phyloP scores from a whole-genome alignment of 2,113 vertebrate species.

The Aphelocoma coerulescens region DNA sequence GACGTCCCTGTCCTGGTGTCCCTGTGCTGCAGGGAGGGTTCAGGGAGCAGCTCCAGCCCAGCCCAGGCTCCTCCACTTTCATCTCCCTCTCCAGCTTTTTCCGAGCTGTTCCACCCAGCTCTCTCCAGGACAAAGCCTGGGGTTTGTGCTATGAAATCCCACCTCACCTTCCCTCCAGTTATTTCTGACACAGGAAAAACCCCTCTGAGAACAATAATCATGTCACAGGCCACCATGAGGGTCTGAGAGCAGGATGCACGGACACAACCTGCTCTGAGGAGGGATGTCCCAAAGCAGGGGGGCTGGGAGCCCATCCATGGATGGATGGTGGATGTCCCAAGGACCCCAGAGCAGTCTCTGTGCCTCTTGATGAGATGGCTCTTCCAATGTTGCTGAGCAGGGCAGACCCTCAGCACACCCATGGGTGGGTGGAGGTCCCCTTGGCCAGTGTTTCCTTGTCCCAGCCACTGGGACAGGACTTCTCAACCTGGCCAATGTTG shows the following conservation, averaged over 20 bases:
- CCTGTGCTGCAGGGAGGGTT: background rate
- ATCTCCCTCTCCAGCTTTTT: background rate
- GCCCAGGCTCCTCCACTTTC: background rate
- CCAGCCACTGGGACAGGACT: background rate
- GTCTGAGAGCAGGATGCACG: background rate
- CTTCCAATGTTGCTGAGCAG: background rate
- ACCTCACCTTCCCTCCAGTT: background rate
- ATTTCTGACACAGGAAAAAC: background rate
- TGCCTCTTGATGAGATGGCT: background rate
- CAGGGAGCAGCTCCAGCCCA: background rate
- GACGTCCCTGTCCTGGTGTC: background rate
- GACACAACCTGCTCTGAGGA: background rate
- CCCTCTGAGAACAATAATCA: background rate
- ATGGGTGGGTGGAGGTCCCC: background rate
- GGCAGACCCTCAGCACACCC: background rate
- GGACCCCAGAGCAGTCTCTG: background rate
- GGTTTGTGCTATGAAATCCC: background rate
- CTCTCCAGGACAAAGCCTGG: background rate
- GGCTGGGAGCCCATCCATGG: background rate
- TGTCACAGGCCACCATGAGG: accelerated
- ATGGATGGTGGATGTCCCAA: background rate
- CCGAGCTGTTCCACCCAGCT: background rate
- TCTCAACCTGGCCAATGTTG: background rate
- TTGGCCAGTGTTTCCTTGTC: background rate
- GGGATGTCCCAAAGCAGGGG: background rate